phyloP scores from a whole-genome alignment of 1,140 invertebrate species.

The Gonioctena quinquepunctata region DNA sequence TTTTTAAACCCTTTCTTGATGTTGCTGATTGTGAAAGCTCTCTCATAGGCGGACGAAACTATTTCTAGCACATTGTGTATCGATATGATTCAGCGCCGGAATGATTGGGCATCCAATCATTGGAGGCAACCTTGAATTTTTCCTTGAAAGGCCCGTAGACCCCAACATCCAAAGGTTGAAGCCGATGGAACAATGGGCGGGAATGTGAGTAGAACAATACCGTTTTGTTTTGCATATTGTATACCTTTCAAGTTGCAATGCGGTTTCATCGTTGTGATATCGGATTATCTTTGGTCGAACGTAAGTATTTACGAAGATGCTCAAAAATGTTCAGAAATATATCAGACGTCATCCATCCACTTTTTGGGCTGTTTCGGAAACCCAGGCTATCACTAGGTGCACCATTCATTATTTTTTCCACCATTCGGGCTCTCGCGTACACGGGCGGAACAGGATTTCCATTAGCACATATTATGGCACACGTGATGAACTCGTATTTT shows the following conservation, averaged over 20 bases:
- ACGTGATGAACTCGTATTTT: conserved; percentile 11
- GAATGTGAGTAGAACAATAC: conserved; percentile 45
- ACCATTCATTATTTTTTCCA: conserved; percentile 30
- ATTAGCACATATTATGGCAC: conserved; percentile 40
- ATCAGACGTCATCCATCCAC: conserved; percentile 42
- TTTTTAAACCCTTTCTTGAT: background rate
- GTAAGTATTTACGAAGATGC: conserved; percentile 53
- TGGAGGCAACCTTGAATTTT: background rate
- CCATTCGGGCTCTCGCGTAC: conserved; percentile 31
- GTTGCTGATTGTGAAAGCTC: background rate
- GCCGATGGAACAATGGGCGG: conserved; percentile 21
- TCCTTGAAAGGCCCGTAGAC: conserved; percentile 26
- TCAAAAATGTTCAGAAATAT: conserved; percentile 42
- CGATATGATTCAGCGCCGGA: background rate
- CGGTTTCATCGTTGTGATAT: conserved; percentile 56
- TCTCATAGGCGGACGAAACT: background rate
- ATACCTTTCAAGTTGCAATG: conserved; percentile 39
- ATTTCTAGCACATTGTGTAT: background rate
- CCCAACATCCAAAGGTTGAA: conserved; percentile 26
- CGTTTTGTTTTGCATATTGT: conserved; percentile 47
- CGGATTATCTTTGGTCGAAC: conserved; percentile 39
- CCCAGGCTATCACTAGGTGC: conserved; percentile 50
- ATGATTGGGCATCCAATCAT: conserved; percentile 6
- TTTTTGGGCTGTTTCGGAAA: conserved; percentile 48
- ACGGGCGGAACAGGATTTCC: conserved; percentile 50